Evolutionary conservation across 2,113 vertebrate genomes (phyloP).

Genomic region (Petroica traversi): DNA sequence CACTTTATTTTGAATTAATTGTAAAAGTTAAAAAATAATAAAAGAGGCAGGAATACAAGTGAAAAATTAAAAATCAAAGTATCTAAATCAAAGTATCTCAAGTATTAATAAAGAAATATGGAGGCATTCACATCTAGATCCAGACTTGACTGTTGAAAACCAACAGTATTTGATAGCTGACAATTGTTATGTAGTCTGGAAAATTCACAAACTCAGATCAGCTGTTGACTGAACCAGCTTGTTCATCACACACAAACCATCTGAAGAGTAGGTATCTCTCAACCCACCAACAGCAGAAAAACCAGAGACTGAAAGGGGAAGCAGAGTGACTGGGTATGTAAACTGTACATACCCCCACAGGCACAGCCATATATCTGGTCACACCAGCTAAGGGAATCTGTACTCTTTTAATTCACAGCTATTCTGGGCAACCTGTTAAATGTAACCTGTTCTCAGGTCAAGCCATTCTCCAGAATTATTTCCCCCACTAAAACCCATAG

Average conservation of each 20-base stretch:
- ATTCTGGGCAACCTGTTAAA: neutral
- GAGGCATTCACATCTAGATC: neutral
- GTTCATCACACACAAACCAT: neutral
- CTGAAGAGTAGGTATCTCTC: neutral
- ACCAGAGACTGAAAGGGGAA: neutral
- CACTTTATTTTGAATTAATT: neutral
- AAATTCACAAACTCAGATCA: neutral
- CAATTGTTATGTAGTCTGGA: neutral
- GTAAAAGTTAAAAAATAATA: neutral
- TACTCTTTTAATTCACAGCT: neutral
- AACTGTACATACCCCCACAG: neutral
- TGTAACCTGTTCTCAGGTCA: neutral
- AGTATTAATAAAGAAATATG: neutral
- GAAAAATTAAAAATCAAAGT: neutral
- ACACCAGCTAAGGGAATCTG: rapidly evolving
- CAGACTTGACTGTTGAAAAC: neutral
- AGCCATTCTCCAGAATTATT: neutral
- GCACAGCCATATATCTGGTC: rapidly evolving
- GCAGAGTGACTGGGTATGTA: neutral
- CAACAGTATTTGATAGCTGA: neutral
- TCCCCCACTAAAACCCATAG: neutral
- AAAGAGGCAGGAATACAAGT: neutral
- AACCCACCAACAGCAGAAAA: neutral
- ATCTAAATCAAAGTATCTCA: neutral
- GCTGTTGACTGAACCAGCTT: neutral